Evolutionary conservation across 2,113 vertebrate species (phyloP).

Genomic region (Amazona guildingii): DNA sequence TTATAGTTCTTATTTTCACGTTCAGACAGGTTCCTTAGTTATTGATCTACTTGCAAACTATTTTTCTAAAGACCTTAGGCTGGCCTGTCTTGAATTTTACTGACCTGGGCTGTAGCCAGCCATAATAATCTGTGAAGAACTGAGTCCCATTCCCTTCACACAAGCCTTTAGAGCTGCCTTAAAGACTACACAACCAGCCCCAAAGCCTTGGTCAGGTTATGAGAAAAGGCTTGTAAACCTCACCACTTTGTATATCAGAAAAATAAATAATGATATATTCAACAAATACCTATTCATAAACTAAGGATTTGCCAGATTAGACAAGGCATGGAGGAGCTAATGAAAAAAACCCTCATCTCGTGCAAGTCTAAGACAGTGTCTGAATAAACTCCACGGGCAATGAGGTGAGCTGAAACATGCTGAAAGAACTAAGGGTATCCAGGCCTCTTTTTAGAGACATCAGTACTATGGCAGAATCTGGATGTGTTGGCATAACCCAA

Average conservation of each 20-base stretch:
- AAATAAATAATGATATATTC: background rate
- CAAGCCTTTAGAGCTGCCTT: background rate
- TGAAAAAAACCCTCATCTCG: fast-evolving
- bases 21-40: background rate
- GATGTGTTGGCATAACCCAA: background rate
- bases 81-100: background rate
- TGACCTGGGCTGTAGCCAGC: background rate
- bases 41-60: background rate
- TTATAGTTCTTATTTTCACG: background rate
- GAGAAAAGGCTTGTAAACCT: background rate
- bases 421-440: background rate
- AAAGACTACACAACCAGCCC: background rate
- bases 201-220: background rate
- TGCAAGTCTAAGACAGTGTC: background rate
- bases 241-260: background rate
- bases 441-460: background rate
- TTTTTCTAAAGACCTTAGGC: background rate
- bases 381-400: background rate
- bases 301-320: background rate
- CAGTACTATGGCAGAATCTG: background rate
- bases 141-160: background rate
- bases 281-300: background rate
- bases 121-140: background rate
- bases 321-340: background rate
- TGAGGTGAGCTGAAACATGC: background rate